A percentile compares a stretch with the other conserved stretches of the same genome.
phyloP scores from a whole-genome alignment of 2,888 invertebrate species.

The Nomada hirtipes region DNA sequence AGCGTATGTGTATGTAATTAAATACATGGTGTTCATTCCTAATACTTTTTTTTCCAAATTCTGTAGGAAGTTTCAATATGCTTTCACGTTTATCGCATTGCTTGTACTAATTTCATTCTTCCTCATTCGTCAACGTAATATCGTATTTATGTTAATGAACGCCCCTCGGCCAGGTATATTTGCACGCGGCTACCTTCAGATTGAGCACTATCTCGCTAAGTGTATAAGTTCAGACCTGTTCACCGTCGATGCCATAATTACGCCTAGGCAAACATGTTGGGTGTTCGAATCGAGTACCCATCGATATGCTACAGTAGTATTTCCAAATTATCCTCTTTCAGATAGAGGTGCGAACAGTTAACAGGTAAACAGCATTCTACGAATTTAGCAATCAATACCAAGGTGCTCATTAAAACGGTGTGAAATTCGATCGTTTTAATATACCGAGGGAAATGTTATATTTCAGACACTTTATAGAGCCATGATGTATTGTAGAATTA shows the following conservation, averaged over 20 bases:
- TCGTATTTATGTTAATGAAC: constrained; percentile 4
- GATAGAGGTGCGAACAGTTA: background rate
- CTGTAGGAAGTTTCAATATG: too few species aligned
- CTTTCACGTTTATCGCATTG: too few species aligned
- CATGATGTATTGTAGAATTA: background rate
- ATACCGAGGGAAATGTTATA: background rate
- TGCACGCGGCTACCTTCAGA: constrained; percentile 39
- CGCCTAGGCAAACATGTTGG: background rate
- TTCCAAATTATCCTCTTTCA: background rate
- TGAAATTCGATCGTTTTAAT: constrained; percentile 23
- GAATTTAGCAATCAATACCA: background rate
- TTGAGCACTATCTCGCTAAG: background rate
- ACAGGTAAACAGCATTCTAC: background rate
- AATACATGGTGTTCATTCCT: too few species aligned
- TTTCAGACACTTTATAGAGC: background rate
- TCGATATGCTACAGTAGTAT: background rate
- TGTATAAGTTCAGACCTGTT: constrained; percentile 29
- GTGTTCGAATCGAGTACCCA: constrained; percentile 3
- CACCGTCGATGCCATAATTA: constrained; percentile 40
- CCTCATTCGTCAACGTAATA: background rate
- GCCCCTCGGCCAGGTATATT: background rate
- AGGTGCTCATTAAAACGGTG: background rate
- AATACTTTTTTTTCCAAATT: too few species aligned
- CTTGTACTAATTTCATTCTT: background rate
- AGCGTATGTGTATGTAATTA: too few species aligned